Percentiles rank a stretch among this genome's conserved stretches.
Conservation (phyloP, 2,888 invertebrate species). For the Eristalinus sepulchralis region DNA sequence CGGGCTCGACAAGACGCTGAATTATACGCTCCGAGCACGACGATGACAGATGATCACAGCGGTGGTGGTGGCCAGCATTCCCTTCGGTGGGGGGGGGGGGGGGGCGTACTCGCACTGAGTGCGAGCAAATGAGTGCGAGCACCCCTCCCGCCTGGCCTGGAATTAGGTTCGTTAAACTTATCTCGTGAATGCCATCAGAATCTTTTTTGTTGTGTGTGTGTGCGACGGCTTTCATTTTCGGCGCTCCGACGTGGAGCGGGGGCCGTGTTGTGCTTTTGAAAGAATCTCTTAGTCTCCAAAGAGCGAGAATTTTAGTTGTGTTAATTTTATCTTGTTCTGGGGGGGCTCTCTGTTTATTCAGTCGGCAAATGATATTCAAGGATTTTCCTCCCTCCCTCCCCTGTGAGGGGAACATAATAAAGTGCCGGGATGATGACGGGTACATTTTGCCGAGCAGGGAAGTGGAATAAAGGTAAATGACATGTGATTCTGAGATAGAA, state of each 20-base stretch:
- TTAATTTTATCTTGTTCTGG: constrained; percentile 59
- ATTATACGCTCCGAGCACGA: constrained; percentile 49
- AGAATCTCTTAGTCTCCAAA: constrained; percentile 34
- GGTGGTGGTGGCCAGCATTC: background rate
- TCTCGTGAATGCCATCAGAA: constrained; percentile 43
- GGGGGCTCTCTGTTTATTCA: constrained; percentile 53
- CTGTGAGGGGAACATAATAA: constrained; percentile 20
- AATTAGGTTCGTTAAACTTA: constrained; percentile 71
- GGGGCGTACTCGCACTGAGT: no score
- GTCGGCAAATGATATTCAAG: constrained; percentile 56
- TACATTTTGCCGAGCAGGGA: constrained; percentile 39
- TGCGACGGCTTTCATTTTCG: background rate
- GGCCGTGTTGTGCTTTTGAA: constrained; percentile 10
- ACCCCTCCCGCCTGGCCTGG: constrained; percentile 2
- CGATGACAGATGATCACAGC: constrained; percentile 41
- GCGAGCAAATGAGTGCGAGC: constrained; percentile 44
- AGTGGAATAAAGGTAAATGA: constrained; percentile 66
- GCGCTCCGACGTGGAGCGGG: background rate
- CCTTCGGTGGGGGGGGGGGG: background rate
- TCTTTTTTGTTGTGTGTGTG: background rate
- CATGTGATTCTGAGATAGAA: constrained; percentile 54
- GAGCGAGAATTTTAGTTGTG: constrained; percentile 53
- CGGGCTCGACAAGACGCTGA: constrained; percentile 9
- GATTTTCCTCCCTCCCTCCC: constrained; percentile 8
- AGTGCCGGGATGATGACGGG: background rate